Conservation (phyloP, 53 echinoderm and acorn worm genomes). For the Henricia sp. region DNA sequence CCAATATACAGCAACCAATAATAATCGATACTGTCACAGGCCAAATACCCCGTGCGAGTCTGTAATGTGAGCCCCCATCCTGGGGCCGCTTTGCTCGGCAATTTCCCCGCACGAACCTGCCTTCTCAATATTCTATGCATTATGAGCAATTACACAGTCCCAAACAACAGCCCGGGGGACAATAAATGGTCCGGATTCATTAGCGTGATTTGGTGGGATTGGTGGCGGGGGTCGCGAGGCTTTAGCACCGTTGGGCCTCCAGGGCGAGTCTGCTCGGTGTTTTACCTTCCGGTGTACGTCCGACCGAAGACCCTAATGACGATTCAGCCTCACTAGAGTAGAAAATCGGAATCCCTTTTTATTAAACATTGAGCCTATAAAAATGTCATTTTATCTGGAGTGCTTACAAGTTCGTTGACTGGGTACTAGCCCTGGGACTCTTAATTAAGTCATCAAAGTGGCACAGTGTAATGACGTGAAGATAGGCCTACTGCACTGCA, state of each 20-base stretch:
- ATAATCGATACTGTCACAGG: too few relatives aligned
- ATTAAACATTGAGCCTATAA: not conserved
- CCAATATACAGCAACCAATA: too few relatives aligned
- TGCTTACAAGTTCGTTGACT: not conserved
- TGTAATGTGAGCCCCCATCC: conserved; percentile 4
- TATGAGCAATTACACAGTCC: conserved; percentile 28
- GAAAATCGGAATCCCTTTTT: conserved; percentile 1
- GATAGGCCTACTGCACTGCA: not conserved
- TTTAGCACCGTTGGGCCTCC: not conserved
- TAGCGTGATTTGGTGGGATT: conserved; percentile 12
- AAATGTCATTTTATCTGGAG: conserved; percentile 4
- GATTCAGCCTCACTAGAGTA: conserved; percentile 1
- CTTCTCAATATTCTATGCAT: conserved; percentile 8
- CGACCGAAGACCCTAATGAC: not conserved
- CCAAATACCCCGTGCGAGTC: too few relatives aligned
- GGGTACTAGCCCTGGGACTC: not conserved
- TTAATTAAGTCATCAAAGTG: conserved; percentile 24
- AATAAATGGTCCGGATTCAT: conserved; percentile 2
- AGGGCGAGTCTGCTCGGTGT: not conserved
- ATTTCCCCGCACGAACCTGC: not conserved
- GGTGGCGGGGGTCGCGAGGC: not conserved
- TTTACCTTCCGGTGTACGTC: not conserved
- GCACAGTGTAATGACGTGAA: not conserved
- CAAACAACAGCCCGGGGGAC: not conserved
- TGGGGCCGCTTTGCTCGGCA: not conserved